Base-by-base conservation (phyloP, 2,888 invertebrate genomes). In the Seladonia tumulorum region DNA sequence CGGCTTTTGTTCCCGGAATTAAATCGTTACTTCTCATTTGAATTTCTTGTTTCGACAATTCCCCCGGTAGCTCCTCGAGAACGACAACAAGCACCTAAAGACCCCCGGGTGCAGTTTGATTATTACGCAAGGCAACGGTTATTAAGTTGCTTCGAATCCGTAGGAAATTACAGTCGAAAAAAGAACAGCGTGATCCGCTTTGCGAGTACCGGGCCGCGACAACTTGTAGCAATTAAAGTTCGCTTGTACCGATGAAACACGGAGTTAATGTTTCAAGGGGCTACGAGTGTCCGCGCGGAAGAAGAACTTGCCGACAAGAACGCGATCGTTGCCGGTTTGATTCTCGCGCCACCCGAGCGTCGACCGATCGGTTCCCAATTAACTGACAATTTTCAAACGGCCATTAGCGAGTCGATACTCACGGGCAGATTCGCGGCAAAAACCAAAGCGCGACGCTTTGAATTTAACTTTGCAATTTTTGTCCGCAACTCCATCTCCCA, bases 321-420 rank as follows among this genome's bases (percentile, higher is more conserved):
- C 25, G 22, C 76, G 72, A 83, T 82, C 73, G 74, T 84, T 84
- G 82, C n/a, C n/a, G 39, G 35, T 53, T 75, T 83, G 70, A 83
- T 76, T 63, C 79, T 83, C 49, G 53, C 79, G 25, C 49, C 18
- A 22, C 39, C 45, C 35, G 8, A 45, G 25, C 42, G 25, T 45
- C 22, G 63, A 42, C 22, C 4, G 68, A 66, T 68, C 66, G 66
- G 35, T 57, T 81, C n/a, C 75, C 76, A 81, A 76, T 81, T 81
- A 81, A 76, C 25, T 49, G 25, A 79, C n/a, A 47, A 49, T 75
- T 79, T 60, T 47, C 60, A 76, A 80, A 68, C 22, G 57, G 60
- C 12, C 12, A 57, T n/a, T 60, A 53, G 76, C 49, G 49, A 70
- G 73, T 49, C 49, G 73, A 83, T 85, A 70, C 60, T 42, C 73